Evolutionary conservation across 2,888 invertebrate genomes (phyloP).

Genomic region (Tachina fera): DNA sequence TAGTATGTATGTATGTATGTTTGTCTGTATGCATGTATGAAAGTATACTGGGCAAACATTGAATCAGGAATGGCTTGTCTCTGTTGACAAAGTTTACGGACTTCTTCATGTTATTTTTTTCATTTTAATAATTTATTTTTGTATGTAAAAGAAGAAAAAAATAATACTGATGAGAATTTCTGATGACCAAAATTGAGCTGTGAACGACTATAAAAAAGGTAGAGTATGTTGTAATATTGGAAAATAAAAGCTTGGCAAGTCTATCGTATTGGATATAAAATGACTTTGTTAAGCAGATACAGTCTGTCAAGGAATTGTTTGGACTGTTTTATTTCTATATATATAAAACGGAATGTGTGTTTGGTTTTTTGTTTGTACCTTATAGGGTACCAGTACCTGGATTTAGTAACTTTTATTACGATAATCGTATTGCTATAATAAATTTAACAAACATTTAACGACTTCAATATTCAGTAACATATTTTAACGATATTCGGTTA

Average conservation of each 20-base stretch:
- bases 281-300: neutral
- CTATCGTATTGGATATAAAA: neutral
- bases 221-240: constrained; percentile 34
- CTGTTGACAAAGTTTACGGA: constrained; percentile 39
- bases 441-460: too few species aligned
- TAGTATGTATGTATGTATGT: too few species aligned
- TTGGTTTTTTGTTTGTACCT: too few species aligned
- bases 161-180: constrained; percentile 59
- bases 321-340: too few species aligned
- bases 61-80: constrained; percentile 23
- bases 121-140: constrained; percentile 56
- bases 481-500: too few species aligned
- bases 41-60: neutral
- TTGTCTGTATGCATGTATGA: neutral
- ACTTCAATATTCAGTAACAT: too few species aligned
- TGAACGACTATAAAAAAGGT: constrained; percentile 3
- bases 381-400: too few species aligned
- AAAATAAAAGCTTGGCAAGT: constrained; percentile 12
- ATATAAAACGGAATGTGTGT: too few species aligned
- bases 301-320: neutral
- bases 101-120: constrained; percentile 4
- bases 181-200: constrained; percentile 46
- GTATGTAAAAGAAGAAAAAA: constrained; percentile 23
- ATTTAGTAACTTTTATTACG: too few species aligned
- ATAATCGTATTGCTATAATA: too few species aligned